Evolutionary conservation across 2,888 invertebrate genomes (phyloP).

Genomic region (Polymixis flavicincta): DNA sequence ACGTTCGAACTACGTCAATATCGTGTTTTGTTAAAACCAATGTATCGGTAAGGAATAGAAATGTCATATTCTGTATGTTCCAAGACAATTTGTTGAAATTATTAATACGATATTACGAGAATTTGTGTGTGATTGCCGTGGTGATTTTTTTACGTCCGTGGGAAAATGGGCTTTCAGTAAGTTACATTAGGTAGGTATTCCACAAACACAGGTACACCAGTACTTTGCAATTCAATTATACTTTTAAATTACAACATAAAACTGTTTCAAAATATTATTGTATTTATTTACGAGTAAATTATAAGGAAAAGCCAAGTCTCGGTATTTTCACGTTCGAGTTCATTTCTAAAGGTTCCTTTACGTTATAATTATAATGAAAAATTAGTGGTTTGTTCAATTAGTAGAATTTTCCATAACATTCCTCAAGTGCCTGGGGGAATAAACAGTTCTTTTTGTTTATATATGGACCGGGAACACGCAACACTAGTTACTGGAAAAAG

Average conservation of each 20-base stretch:
- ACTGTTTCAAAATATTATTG: background rate
- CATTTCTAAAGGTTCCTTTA: constrained; percentile 23
- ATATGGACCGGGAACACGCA: constrained; percentile 46
- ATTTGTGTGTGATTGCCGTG: too few species aligned
- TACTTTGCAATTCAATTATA: background rate
- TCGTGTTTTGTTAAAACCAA: too few species aligned
- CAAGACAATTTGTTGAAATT: too few species aligned
- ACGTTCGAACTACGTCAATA: too few species aligned
- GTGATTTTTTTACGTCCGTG: too few species aligned
- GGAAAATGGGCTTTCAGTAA: background rate
- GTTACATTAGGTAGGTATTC: background rate
- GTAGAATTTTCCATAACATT: constrained; percentile 36
- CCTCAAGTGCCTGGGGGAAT: constrained; percentile 33
- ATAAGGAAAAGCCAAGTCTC: background rate
- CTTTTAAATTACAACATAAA: background rate
- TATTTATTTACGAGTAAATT: background rate
- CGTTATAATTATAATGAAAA: constrained; percentile 29
- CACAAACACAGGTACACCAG: too few species aligned
- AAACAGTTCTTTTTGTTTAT: constrained; percentile 38
- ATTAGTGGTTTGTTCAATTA: constrained; percentile 50
- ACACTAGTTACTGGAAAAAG: constrained; percentile 18
- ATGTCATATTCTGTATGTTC: too few species aligned
- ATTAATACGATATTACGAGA: too few species aligned
- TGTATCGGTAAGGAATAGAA: too few species aligned
- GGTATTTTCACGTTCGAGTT: background rate